phyloP scores from a whole-genome alignment of 2,888 invertebrate genomes.

The Mesoligia furuncula region DNA sequence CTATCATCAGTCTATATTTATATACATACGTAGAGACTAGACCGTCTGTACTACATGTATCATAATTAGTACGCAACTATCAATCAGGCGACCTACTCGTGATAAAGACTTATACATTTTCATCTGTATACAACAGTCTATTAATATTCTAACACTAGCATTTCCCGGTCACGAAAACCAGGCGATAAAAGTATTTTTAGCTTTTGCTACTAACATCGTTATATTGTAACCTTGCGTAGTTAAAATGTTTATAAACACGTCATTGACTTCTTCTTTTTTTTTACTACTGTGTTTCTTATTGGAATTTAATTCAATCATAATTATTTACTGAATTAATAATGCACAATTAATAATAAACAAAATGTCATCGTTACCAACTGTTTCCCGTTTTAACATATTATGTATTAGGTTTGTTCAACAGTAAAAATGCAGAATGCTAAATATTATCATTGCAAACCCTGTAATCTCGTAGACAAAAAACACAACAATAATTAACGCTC shows the following conservation, averaged over 20 bases:
- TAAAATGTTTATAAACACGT: constrained; percentile 23
- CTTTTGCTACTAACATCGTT: constrained; percentile 8
- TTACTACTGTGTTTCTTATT: constrained; percentile 1
- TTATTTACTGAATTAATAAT: constrained; percentile 5
- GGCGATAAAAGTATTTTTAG: constrained; percentile 49
- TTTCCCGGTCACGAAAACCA: constrained; percentile 51
- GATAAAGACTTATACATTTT: constrained; percentile 33
- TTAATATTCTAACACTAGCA: constrained; percentile 43
- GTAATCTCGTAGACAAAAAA: constrained; percentile 26
- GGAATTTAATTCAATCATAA: constrained; percentile 34
- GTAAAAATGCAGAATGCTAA: constrained; percentile 5
- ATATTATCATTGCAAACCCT: constrained; percentile 38
- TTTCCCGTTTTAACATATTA: not conserved
- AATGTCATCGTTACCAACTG: not conserved
- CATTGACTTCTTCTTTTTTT: not conserved
- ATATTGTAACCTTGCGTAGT: constrained; percentile 50
- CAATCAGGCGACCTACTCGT: constrained; percentile 32
- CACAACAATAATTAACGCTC: constrained; percentile 48
- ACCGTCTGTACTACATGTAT: constrained; percentile 23
- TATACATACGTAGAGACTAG: constrained; percentile 32
- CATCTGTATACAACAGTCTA: constrained; percentile 31
- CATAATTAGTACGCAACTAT: constrained; percentile 24
- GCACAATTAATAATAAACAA: not conserved
- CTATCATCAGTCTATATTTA: constrained; percentile 36
- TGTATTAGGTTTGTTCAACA: not conserved